Evolutionary conservation across 2,888 invertebrate species (phyloP).

Genomic region (Clanis bilineata): DNA sequence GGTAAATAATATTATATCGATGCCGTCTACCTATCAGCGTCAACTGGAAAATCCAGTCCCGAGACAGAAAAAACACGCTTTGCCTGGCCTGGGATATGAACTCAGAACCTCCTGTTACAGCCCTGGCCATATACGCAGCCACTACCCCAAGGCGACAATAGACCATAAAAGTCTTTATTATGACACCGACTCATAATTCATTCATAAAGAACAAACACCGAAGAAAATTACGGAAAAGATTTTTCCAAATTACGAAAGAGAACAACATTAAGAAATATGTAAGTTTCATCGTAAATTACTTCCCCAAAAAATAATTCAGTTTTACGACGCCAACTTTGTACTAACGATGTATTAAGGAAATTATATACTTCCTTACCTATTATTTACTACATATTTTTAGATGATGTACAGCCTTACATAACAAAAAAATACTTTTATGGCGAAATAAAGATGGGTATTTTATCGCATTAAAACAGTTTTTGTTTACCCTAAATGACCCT

Average conservation of each 20-base stretch:
- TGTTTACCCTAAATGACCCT: too few species aligned
- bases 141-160: too few species aligned
- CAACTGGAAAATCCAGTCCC: too few species aligned
- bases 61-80: too few species aligned
- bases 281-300: slow-evolving; percentile 28
- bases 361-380: slow-evolving; percentile 1
- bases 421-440: not conserved
- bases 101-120: too few species aligned
- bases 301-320: slow-evolving; percentile 24
- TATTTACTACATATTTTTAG: not conserved
- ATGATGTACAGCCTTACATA: not conserved
- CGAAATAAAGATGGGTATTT: not conserved
- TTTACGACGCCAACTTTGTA: slow-evolving; percentile 26
- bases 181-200: not conserved
- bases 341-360: slow-evolving; percentile 26
- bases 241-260: slow-evolving; percentile 14
- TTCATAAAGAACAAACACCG: not conserved
- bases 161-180: too few species aligned
- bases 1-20: too few species aligned
- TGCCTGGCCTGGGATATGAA: too few species aligned
- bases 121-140: too few species aligned
- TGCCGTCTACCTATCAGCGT: too few species aligned
- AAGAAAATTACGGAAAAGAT: not conserved
- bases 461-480: too few species aligned
- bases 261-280: slow-evolving; percentile 25